Evolutionary conservation across 2,113 vertebrate genomes (phyloP).

Genomic region (Mola mola): DNA sequence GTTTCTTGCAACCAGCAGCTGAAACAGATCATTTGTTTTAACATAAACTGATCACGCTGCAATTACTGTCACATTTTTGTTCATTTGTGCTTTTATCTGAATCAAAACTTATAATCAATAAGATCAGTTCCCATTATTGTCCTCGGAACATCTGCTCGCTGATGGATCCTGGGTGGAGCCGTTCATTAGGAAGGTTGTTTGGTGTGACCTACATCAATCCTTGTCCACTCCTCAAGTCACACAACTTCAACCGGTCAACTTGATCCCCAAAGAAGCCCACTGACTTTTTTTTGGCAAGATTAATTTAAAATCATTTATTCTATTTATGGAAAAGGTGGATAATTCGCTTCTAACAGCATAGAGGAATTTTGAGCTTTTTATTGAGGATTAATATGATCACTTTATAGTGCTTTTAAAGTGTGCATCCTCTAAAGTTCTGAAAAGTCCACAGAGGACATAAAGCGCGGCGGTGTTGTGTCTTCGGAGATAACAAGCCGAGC

Average conservation of each 20-base stretch:
- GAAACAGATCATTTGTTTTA: slow-evolving; percentile 69
- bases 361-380: neutral
- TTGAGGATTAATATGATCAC: neutral
- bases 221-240: slow-evolving; percentile 29
- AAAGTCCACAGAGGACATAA: slow-evolving; percentile 4
- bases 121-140: slow-evolving; percentile 56
- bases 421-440: too few relatives aligned
- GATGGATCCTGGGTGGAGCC: slow-evolving; percentile 28
- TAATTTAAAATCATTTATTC: neutral
- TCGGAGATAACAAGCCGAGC: slow-evolving; percentile 62
- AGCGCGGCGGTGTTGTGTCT: slow-evolving; percentile 41
- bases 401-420: neutral
- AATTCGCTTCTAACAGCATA: neutral
- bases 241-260: slow-evolving; percentile 40
- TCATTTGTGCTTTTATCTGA: slow-evolving; percentile 70
- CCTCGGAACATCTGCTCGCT: slow-evolving; percentile 73
- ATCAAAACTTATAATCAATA: slow-evolving; percentile 79
- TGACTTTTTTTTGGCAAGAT: slow-evolving; percentile 2
- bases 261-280: slow-evolving; percentile 19
- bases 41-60: slow-evolving; percentile 73
- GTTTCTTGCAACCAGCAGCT: neutral
- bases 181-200: slow-evolving; percentile 26
- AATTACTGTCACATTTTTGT: slow-evolving; percentile 74
- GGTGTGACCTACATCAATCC: slow-evolving; percentile 44
- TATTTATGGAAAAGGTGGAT: neutral